These are phyloP conservation scores for Gallinago paraguaiae DNA, from an alignment of 2,113 vertebrate species.

Conservation along the genomic window DNA sequence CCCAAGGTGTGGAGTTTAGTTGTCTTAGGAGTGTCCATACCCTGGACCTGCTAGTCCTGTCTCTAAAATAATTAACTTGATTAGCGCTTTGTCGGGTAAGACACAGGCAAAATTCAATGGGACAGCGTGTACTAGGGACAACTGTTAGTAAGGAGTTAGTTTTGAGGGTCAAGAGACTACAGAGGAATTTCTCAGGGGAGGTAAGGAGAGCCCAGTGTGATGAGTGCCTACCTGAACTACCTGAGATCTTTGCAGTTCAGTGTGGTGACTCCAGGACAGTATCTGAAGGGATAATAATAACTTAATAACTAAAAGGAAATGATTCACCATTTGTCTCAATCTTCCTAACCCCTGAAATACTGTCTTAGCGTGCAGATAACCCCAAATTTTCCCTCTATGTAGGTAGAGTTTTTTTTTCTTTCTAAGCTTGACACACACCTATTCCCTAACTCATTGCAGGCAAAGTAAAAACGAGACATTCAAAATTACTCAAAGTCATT, in stretches of 20 bases:
- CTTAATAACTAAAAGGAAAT: not conserved
- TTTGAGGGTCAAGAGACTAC: not conserved
- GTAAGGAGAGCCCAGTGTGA: not conserved
- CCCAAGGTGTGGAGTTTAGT: no score
- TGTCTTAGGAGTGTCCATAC: not conserved
- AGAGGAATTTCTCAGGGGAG: not conserved
- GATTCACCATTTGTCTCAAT: not conserved
- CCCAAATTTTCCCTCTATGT: not conserved
- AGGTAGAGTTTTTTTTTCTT: not conserved
- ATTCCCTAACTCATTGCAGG: not conserved
- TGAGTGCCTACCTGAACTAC: not conserved
- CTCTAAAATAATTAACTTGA: not conserved
- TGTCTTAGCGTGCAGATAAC: not conserved
- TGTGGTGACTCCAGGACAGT: not conserved
- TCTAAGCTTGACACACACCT: not conserved
- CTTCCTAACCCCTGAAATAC: not conserved
- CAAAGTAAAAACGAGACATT: not conserved
- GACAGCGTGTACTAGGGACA: not conserved
- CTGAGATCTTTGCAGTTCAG: not conserved
- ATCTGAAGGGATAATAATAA: not conserved
- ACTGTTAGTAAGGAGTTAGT: not conserved
- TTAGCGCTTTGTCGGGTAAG: not conserved
- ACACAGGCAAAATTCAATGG: not conserved
- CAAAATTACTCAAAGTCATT: not conserved
- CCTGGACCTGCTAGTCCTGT: not conserved